A percentile compares a stretch with the other conserved stretches of the same genome.
Conservation (phyloP, 1,140 invertebrate species). For the Leucophenga varia region DNA sequence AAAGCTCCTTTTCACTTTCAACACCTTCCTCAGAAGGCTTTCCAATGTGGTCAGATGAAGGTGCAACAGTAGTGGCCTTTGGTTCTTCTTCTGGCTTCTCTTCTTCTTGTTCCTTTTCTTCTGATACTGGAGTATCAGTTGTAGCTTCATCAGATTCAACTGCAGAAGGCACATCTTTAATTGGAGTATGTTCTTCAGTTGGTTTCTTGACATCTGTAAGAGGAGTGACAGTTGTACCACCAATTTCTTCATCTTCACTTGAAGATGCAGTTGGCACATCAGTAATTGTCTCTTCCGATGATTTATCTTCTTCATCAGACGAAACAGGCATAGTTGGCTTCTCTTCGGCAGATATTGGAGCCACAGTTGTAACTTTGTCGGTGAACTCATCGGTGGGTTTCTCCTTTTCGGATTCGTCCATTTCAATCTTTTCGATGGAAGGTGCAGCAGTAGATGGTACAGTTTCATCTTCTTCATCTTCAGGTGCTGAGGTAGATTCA, state of each 20-base stretch:
- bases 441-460: background rate
- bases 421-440: too few relatives aligned
- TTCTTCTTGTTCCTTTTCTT: background rate
- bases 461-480: background rate
- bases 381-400: too few relatives aligned
- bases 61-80: too few relatives aligned
- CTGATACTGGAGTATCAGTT: background rate
- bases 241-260: slow-evolving; percentile 18
- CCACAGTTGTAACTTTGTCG: background rate
- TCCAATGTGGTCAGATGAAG: too few relatives aligned
- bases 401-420: too few relatives aligned
- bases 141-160: slow-evolving; percentile 1
- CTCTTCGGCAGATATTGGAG: background rate
- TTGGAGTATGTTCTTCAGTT: slow-evolving; percentile 1
- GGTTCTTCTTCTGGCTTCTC: too few relatives aligned
- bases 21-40: too few relatives aligned
- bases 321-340: background rate
- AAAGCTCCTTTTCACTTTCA: too few relatives aligned
- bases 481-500: background rate
- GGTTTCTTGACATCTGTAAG: slow-evolving; percentile 10
- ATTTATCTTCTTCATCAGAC: slow-evolving; percentile 1
- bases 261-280: background rate
- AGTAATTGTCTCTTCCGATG: background rate
- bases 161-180: background rate
- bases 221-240: slow-evolving; percentile 12